Base-by-base conservation (phyloP, 2,797 vertebrate species). In the Mastacembelus armatus region DNA sequence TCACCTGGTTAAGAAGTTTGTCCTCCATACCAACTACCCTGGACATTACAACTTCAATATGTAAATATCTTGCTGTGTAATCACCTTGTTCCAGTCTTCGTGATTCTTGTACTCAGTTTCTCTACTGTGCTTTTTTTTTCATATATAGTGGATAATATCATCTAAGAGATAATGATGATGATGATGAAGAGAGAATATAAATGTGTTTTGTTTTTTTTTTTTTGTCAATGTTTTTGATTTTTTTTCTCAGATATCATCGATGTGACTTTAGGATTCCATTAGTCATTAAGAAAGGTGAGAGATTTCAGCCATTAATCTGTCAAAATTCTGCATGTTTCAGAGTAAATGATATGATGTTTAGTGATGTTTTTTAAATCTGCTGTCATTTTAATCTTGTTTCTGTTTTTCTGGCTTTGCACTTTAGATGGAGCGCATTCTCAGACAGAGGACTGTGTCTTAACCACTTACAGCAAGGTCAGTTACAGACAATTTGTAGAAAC, bases 11-110 rank as follows among this genome's bases (percentile, higher is more conserved):
- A 99, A 99, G 94, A 99, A 99, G 90, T 98, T 99, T 91, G 98
- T 99, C 78, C 94, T 99, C 57, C 98, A 99, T 49, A 99, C 98
- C 69, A 99, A 99, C 92, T 99, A 92, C 56, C 98, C 98, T 3
- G 98, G 98, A 80, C 98, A 99, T 95, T 99, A 99, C 91, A 99
- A 99, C 92, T 99, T 99, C 68, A 99, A 98, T 80, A 99, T 99
- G 98, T 98, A 89, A 97, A 94, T 94, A 67, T 47, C 19, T 22
- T n/a, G 12, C 19, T 10, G 0, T 54, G 1, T 19, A 0, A 3
- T 21, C 16, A 12, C 7, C 7, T 30, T 26, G 8, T 43, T 36
- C 38, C 2, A 11, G 4, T 56, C 3, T 29, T 29, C 14, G 5
- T 16, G 12, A 39, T 51, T 39, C 12, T 4, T 32, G 38, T 4